A percentile compares a stretch with the other conserved stretches of the same genome.
Evolutionary conservation across 2,797 vertebrate genomes (phyloP).

Genomic region (Agapornis canus): DNA sequence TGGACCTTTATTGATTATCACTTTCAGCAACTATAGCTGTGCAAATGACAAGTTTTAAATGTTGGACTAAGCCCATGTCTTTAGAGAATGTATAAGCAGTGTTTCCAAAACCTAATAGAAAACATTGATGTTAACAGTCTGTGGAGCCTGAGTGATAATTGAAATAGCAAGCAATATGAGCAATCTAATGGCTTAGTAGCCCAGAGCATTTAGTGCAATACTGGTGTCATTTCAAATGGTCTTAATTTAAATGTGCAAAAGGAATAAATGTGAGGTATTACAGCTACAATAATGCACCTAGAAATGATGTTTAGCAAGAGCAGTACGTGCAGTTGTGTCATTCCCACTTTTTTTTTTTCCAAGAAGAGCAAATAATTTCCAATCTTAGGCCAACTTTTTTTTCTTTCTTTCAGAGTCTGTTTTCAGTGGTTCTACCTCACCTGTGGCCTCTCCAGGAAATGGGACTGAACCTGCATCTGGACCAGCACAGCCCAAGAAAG

Average conservation of each 20-base stretch:
- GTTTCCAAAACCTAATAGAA: background rate
- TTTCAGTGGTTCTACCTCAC: conserved; percentile 76
- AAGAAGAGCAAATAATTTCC: background rate
- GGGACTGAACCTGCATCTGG: conserved; percentile 75
- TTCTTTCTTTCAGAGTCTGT: conserved; percentile 73
- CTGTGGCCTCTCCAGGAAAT: conserved; percentile 74
- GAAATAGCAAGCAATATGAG: background rate
- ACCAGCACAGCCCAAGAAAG: conserved; percentile 90
- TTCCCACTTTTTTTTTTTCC: background rate
- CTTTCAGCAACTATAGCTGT: background rate
- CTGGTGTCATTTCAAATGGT: background rate
- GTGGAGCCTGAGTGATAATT: background rate
- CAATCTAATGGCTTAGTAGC: background rate
- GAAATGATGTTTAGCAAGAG: background rate
- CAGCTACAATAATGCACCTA: background rate
- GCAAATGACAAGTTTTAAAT: background rate
- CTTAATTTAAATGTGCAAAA: background rate
- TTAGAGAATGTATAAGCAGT: background rate
- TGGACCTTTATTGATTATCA: background rate
- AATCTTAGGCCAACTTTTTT: background rate
- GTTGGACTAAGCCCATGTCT: background rate
- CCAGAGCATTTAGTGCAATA: background rate
- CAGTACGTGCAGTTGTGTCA: background rate
- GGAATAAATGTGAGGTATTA: background rate
- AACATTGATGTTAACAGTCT: background rate